Conservation (phyloP, 2,113 vertebrate genomes). For the Amphiprion percula region DNA sequence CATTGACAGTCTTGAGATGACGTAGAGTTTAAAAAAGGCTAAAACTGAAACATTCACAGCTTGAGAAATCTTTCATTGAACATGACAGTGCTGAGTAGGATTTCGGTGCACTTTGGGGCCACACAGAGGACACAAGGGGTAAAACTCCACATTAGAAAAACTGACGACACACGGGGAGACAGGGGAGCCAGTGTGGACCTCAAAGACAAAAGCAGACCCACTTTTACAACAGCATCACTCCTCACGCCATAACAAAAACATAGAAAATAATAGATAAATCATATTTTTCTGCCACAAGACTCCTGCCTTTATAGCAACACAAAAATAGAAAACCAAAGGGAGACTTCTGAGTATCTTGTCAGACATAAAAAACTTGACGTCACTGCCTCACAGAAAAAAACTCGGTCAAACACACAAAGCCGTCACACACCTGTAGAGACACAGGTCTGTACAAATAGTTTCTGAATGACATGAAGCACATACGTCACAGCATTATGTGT, state of each 20-base stretch:
- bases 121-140: conserved; percentile 61
- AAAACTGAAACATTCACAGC: conserved; percentile 65
- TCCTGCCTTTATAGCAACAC: conserved; percentile 54
- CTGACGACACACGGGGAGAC: conserved; percentile 65
- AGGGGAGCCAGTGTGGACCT: conserved; percentile 62
- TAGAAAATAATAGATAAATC: conserved; percentile 20
- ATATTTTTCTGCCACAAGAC: conserved; percentile 53
- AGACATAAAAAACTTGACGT: conserved; percentile 51
- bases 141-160: conserved; percentile 43
- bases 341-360: conserved; percentile 43
- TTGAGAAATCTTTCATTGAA: conserved; percentile 44
- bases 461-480: conserved; percentile 78
- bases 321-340: conserved; percentile 60
- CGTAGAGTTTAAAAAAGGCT: conserved; percentile 38
- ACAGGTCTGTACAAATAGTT: conserved; percentile 63
- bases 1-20: conserved; percentile 45
- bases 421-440: conserved; percentile 62
- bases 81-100: conserved; percentile 56
- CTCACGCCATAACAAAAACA: conserved; percentile 42
- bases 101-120: conserved; percentile 54
- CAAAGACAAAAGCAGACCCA: conserved; percentile 72
- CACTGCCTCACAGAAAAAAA: conserved; percentile 57
- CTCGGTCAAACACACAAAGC: conserved; percentile 62
- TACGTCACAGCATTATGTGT: conserved; percentile 77
- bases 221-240: conserved; percentile 63